These are phyloP conservation scores for Drosophila littoralis DNA, from an alignment of 1,140 invertebrate species.

Conservation along the genomic window DNA sequence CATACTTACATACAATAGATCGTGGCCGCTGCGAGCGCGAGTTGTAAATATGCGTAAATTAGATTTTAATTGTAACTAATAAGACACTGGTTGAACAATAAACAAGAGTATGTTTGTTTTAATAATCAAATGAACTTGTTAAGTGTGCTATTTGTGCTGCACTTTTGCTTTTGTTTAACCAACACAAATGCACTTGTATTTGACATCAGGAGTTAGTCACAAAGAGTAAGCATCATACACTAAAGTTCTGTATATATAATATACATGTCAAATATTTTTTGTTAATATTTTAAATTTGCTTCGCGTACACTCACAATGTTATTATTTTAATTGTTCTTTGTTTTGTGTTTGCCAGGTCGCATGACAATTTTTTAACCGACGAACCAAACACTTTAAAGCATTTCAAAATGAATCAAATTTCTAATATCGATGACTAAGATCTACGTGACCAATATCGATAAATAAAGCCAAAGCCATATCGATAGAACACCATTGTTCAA, in stretches of 20 bases:
- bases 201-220: no score
- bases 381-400: neutral
- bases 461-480: neutral
- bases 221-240: no score
- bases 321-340: no score
- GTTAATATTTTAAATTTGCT: no score
- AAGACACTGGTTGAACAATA: conserved; percentile 61
- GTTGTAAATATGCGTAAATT: conserved; percentile 56
- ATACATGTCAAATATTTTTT: no score
- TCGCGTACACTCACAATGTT: no score
- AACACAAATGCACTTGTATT: neutral
- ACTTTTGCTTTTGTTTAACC: neutral
- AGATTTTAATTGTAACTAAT: conserved; percentile 53
- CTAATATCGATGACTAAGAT: neutral
- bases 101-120: conserved; percentile 33
- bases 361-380: no score
- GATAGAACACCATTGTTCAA: neutral
- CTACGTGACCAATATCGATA: no score
- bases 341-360: no score
- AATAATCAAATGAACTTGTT: neutral
- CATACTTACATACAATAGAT: neutral
- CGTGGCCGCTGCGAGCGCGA: conserved; percentile 14
- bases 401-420: neutral
- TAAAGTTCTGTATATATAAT: no score
- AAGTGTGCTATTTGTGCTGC: neutral